Evolutionary conservation across 2,888 invertebrate species (phyloP).

Genomic region (Epinotia ramella): DNA sequence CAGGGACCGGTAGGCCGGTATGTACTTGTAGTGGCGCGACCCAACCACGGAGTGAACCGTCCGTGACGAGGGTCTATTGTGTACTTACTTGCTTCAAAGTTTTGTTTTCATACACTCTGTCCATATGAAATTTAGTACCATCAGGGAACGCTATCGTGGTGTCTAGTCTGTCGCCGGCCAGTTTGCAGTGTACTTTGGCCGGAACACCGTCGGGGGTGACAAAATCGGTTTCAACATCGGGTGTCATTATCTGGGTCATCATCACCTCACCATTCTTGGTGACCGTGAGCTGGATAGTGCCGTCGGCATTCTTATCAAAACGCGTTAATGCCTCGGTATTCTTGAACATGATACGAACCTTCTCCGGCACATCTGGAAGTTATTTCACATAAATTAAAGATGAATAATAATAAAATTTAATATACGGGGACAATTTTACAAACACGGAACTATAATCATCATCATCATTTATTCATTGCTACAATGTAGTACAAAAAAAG

Average conservation of each 20-base stretch:
- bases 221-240: slow-evolving; percentile 5
- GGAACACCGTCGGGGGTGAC: slow-evolving; percentile 19
- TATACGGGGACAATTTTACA: background rate
- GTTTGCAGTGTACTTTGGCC: background rate
- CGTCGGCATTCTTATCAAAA: slow-evolving; percentile 34
- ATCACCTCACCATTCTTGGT: slow-evolving; percentile 6
- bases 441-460: no score
- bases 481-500: no score
- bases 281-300: slow-evolving; percentile 12
- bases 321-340: background rate
- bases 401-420: background rate
- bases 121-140: slow-evolving; percentile 18
- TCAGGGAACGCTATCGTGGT: background rate
- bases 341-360: background rate
- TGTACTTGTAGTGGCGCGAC: no score
- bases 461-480: no score
- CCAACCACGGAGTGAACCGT: no score
- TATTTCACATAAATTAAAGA: background rate
- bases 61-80: background rate
- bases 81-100: slow-evolving; percentile 36
- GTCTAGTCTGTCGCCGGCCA: slow-evolving; percentile 4
- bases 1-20: no score
- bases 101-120: slow-evolving; percentile 33
- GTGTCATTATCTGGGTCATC: slow-evolving; percentile 16
- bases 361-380: slow-evolving; percentile 30